Evolutionary conservation across 1,140 invertebrate species (phyloP).

Genomic region (Lordiphosa clarofinis): DNA sequence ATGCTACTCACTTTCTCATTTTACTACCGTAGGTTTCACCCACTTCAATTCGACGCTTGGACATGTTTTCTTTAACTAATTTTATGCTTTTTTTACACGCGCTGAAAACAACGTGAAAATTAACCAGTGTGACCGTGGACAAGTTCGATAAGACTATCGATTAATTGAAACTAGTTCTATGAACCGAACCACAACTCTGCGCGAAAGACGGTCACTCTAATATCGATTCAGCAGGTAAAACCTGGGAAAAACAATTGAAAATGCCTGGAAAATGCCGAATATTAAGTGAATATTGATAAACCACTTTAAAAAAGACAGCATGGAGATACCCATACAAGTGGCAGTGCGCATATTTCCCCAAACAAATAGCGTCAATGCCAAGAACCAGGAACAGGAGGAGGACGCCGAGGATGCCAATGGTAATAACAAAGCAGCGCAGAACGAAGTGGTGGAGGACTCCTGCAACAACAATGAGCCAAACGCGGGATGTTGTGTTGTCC

Average conservation of each 20-base stretch:
- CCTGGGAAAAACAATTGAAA: slow-evolving; percentile 21
- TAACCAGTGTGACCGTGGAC: too few species aligned
- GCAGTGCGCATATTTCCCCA: slow-evolving; percentile 81
- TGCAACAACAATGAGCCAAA: slow-evolving; percentile 44
- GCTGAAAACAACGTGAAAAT: slow-evolving; percentile 60
- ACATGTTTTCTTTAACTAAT: slow-evolving; percentile 82
- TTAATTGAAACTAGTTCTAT: too few species aligned
- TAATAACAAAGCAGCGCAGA: slow-evolving; percentile 13
- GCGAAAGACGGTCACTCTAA: slow-evolving; percentile 11
- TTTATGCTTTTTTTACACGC: slow-evolving; percentile 56
- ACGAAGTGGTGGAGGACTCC: slow-evolving; percentile 37
- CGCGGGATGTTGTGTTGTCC: slow-evolving; percentile 83
- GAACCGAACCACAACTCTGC: slow-evolving; percentile 1
- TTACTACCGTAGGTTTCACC: slow-evolving; percentile 88
- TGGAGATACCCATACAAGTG: slow-evolving; percentile 84
- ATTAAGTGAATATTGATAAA: slow-evolving; percentile 33
- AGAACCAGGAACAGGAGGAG: not conserved
- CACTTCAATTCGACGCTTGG: slow-evolving; percentile 90
- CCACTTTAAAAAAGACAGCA: slow-evolving; percentile 29
- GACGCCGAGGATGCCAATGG: slow-evolving; percentile 33
- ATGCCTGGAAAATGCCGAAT: slow-evolving; percentile 31
- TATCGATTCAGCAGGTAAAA: slow-evolving; percentile 33
- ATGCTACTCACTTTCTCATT: slow-evolving; percentile 83
- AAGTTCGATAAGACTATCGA: too few species aligned
- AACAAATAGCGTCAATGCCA: slow-evolving; percentile 77